A percentile compares a stretch with the other conserved stretches of the same genome.
These are phyloP conservation scores for Aurelia coerulea DNA, from an alignment of 30 jellyfish, hydroid and myxozoan species.

Conservation along the genomic window DNA sequence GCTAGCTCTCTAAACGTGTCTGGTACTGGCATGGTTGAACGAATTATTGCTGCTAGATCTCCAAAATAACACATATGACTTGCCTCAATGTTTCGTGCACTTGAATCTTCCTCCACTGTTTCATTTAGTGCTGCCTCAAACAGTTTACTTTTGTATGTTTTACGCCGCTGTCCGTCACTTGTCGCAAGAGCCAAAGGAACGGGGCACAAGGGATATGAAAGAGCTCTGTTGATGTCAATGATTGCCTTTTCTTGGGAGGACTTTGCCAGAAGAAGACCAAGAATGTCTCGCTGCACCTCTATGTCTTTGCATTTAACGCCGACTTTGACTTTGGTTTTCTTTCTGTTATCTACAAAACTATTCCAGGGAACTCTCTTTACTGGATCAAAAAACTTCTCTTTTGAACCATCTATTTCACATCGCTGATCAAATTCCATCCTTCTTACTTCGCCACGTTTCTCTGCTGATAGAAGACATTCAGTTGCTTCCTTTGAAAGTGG, in stretches of 20 bases:
- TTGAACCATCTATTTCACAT: neutral
- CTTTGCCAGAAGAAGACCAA: constrained; percentile 43
- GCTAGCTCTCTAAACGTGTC: constrained; percentile 43
- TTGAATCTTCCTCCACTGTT: constrained; percentile 32
- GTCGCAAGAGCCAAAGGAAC: constrained; percentile 59
- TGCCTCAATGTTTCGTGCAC: constrained; percentile 35
- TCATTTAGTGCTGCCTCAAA: constrained; percentile 45
- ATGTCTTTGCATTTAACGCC: constrained; percentile 46
- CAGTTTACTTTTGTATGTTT: constrained; percentile 46
- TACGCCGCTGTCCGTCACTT: constrained; percentile 52
- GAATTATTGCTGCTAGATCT: constrained; percentile 45
- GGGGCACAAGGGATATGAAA: constrained; percentile 46
- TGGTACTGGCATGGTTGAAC: constrained; percentile 37
- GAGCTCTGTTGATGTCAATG: constrained; percentile 31
- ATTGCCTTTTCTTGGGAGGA: constrained; percentile 55
- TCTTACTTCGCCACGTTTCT: constrained; percentile 37
- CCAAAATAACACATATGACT: constrained; percentile 13
- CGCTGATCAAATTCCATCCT: constrained; percentile 39
- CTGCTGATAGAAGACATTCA: constrained; percentile 49
- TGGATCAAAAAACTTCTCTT: constrained; percentile 29
- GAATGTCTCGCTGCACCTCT: constrained; percentile 50
- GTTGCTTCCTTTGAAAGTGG: constrained; percentile 50
- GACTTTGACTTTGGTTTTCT: constrained; percentile 36
- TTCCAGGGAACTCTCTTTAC: constrained; percentile 45
- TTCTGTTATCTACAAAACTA: constrained; percentile 24